Evolutionary conservation across 2,797 vertebrate species (phyloP), one percentile per base, ranked within the genome.

Genomic region (Falco rusticolus): DNA sequence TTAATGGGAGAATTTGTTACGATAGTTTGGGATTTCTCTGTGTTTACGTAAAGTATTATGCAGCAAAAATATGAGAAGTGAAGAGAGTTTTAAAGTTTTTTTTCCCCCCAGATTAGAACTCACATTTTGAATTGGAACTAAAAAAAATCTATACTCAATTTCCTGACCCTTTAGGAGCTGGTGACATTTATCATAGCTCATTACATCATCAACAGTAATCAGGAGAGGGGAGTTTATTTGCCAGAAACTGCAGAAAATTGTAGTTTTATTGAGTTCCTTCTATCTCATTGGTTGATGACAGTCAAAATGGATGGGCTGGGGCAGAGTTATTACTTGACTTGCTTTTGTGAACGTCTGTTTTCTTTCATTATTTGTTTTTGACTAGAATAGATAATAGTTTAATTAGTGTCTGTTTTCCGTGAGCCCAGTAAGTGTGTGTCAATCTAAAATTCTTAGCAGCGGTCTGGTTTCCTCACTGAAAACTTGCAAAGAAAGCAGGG

Each of bases 1-100:
- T 89, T 97, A 96, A 98, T 77, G 60, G 97, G 91, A 97, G 92
- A 91, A 95, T 90, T 97, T 94, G 72, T 94, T 94, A 84, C 21
- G 72, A 86, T 88, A 72, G 81, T 94, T 94, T 76, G 87, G 53
- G 60, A 71, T 92, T 95, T 96, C 93, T 95, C 77, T 87, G 87
- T 75, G 70, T 96, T 97, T 96, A 84, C 15, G 5, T 51, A 54
- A 95, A 96, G 89, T 76, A 84, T 94, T 94, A 89, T 84, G 63
- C 87, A 93, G 84, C 87, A 93, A 95, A 95, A 95, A 89, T 93
- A 87, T 61, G 48, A 64, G 48, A 83, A 60, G 45, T 50, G 76
- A 84, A 72, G 72, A 80, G 43, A 57, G 70, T 34, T 81, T 75
- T 2, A 72, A 57, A 71, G 53, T 65, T 26, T 41, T 63, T 25